Percentiles rank a stretch among this genome's conserved stretches.
Conservation (phyloP, 2,888 invertebrate species). For the Diplolepis rosae region DNA sequence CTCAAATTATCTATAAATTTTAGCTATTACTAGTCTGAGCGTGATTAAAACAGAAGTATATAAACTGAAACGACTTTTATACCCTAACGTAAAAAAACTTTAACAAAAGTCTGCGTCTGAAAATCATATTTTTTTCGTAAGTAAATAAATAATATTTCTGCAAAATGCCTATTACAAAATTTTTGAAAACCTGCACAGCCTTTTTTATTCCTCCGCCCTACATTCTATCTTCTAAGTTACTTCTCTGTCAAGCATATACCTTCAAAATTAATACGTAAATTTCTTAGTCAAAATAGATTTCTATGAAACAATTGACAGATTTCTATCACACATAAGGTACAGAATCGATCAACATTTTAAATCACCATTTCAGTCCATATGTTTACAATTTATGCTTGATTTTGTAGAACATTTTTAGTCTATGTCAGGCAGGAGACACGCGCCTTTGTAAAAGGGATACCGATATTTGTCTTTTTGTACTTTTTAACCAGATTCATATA, state of each 20-base stretch:
- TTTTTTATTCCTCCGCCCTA: background rate
- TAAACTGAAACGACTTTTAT: conserved; percentile 1
- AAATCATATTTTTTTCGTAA: background rate
- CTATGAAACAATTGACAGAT: conserved; percentile 17
- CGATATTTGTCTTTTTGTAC: conserved; percentile 35
- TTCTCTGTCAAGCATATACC: background rate
- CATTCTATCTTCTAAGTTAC: background rate
- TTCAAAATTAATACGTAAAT: conserved; percentile 10
- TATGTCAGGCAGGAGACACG: conserved; percentile 18
- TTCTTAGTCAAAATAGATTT: conserved; percentile 26
- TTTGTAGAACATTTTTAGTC: conserved; percentile 16
- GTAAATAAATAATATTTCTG: conserved; percentile 8
- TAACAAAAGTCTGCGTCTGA: background rate
- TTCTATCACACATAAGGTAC: conserved; percentile 4
- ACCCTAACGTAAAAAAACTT: background rate
- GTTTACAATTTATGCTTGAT: conserved; percentile 4
- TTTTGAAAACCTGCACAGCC: conserved; percentile 25
- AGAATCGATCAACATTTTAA: background rate
- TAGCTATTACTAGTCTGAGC: background rate
- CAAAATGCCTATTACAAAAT: conserved; percentile 5
- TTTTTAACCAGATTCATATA: conserved; percentile 38
- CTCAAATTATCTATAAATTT: background rate
- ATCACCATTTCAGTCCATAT: conserved; percentile 13
- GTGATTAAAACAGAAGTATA: conserved; percentile 13
- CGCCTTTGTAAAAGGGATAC: conserved; percentile 24